Percentiles rank a stretch among this genome's conserved stretches.
Conservation (phyloP, 2,797 vertebrate genomes). For the Carapus acus region DNA sequence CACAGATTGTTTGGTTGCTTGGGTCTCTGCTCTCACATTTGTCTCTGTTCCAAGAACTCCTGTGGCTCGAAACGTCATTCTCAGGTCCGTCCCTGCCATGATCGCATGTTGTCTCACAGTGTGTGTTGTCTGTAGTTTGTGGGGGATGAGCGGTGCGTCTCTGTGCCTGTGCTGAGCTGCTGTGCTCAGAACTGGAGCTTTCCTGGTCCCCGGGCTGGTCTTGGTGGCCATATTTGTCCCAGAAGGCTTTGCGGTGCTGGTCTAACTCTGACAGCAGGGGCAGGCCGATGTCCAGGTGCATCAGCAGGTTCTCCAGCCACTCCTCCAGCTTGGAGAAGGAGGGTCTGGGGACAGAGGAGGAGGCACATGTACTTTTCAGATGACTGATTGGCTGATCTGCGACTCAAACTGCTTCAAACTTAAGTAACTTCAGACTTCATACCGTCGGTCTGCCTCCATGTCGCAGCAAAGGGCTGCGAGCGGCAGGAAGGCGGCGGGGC, state of each 20-base stretch:
- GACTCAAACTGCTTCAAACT: no score
- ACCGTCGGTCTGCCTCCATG: slow-evolving; percentile 89
- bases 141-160: neutral
- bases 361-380: slow-evolving; percentile 1
- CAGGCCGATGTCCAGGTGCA: slow-evolving; percentile 85
- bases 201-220: slow-evolving; percentile 16
- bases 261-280: slow-evolving; percentile 85
- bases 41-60: slow-evolving; percentile 11
- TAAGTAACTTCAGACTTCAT: no score
- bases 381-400: neutral
- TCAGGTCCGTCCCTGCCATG: slow-evolving; percentile 10
- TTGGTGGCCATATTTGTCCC: slow-evolving; percentile 68
- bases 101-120: slow-evolving; percentile 6
- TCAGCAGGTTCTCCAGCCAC: slow-evolving; percentile 84
- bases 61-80: slow-evolving; percentile 11
- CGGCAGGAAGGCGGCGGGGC: slow-evolving; percentile 87
- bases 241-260: slow-evolving; percentile 78
- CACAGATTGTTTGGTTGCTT: slow-evolving; percentile 1
- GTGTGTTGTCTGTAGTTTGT: slow-evolving; percentile 9
- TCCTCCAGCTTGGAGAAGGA: slow-evolving; percentile 86
- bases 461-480: slow-evolving; percentile 86
- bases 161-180: slow-evolving; percentile 9
- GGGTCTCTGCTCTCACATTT: slow-evolving; percentile 21
- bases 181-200: slow-evolving; percentile 3
- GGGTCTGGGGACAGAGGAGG: slow-evolving; percentile 65